A percentile compares a stretch with the other conserved stretches of the same genome.
Evolutionary conservation across 2,113 vertebrate genomes (phyloP).

Genomic region (Psittacula cyanocephala): DNA sequence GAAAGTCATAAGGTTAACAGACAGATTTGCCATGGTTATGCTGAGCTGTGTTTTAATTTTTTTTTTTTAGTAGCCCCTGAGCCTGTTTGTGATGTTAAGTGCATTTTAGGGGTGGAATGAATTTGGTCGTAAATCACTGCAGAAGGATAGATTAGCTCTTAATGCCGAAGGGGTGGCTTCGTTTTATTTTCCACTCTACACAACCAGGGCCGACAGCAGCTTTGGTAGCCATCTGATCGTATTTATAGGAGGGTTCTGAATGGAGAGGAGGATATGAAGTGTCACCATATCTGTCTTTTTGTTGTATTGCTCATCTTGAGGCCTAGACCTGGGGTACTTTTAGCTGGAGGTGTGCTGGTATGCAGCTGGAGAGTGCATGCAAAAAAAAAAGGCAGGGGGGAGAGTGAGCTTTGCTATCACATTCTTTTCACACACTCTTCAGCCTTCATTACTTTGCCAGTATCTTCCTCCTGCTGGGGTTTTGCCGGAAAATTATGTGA

Average conservation of each 20-base stretch:
- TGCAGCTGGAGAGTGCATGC: not conserved
- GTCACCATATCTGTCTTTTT: not conserved
- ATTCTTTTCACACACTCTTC: not conserved
- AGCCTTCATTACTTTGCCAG: not conserved
- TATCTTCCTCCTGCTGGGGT: not conserved
- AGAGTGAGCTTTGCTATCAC: not conserved
- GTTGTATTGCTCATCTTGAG: not conserved
- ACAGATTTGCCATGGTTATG: not conserved
- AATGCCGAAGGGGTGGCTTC: not conserved
- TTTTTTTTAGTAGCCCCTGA: not conserved
- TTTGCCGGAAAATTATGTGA: not conserved
- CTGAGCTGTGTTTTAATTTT: not conserved
- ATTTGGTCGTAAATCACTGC: not conserved
- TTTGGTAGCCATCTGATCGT: not conserved
- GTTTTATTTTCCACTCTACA: not conserved
- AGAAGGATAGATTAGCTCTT: slow-evolving; percentile 16
- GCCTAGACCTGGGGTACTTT: not conserved
- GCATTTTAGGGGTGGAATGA: not conserved
- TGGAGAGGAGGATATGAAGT: not conserved
- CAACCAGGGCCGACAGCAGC: not conserved
- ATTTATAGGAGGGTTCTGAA: not conserved
- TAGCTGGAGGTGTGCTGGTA: not conserved
- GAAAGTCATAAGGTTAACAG: not conserved
- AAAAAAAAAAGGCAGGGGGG: not conserved
- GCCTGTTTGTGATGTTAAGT: not conserved